phyloP scores from a whole-genome alignment of 2,797 vertebrate species.

The Silurus lanzhouensis region DNA sequence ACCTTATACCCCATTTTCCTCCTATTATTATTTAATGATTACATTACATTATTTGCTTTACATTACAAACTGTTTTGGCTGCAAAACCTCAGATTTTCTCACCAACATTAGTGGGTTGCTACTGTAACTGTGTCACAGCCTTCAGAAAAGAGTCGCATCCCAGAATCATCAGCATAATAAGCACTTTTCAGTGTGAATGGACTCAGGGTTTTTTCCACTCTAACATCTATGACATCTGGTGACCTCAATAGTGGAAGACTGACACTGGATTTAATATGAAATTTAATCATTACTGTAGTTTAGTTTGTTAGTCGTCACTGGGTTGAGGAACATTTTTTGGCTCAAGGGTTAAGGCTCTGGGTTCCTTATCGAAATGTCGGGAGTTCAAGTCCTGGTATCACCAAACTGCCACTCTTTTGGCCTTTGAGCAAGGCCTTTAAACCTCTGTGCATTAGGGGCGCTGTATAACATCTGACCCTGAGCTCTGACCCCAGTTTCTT shows the following conservation, averaged over 20 bases:
- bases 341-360: too few species aligned
- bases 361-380: too few species aligned
- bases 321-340: not conserved
- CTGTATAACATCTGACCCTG: too few species aligned
- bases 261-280: slow-evolving; percentile 37
- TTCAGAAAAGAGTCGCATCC: slow-evolving; percentile 19
- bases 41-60: not conserved
- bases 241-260: slow-evolving; percentile 48
- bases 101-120: not conserved
- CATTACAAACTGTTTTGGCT: not conserved
- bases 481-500: too few species aligned
- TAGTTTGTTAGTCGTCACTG: not conserved
- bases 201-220: slow-evolving; percentile 7
- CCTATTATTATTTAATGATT: not conserved
- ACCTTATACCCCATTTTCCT: not conserved
- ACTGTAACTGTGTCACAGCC: not conserved
- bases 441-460: too few species aligned
- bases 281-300: slow-evolving; percentile 26
- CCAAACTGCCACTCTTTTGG: too few species aligned
- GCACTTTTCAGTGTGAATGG: slow-evolving; percentile 30
- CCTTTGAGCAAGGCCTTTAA: too few species aligned
- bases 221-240: slow-evolving; percentile 43
- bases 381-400: too few species aligned
- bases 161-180: slow-evolving; percentile 7
- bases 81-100: not conserved